Base-by-base conservation (phyloP, 2,113 vertebrate species). In the Ptilorrhoa leucosticta region DNA sequence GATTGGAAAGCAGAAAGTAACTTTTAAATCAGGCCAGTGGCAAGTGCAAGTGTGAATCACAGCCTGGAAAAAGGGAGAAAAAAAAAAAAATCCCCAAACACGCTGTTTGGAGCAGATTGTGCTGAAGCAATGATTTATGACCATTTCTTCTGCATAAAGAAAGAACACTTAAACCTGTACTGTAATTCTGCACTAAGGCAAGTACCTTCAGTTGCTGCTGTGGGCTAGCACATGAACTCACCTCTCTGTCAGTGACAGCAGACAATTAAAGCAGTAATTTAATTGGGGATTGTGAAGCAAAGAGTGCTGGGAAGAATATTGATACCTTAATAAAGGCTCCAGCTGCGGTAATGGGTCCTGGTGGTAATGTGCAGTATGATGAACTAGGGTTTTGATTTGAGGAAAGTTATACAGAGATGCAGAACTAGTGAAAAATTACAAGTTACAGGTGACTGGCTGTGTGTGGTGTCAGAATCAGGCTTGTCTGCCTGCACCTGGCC, bases 261-360 rank as follows among this genome's bases (percentile, higher is more conserved):
- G 89, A 89, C 93, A 96, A 96, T 96, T 97, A 97, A 95, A 96
- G 79, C 79, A 72, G 79, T 96, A 96, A 97, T 96, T 97, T 97
- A 96, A 96, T 90, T 89, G 93, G 79, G 68, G 68, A 91, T 93
- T 95, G 87, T 93, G 90, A 61, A 86, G 89, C 63, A 91, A 87
- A 85, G 89, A 94, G 90, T 90, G 78, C 79, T 85, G 89, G 93
- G 90, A 94, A 90, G 90, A 90, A 96, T 95, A 96, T 78, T 89
- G 97, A 96, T 94, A 96, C 58, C 63, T 95, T 96, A 96, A 96
- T 94, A 94, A 96, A 95, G 70, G 86, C 88, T 94, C 93, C 96
- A 77, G 84, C 94, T 96, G 84, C 61, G 95, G 87, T 95, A 96
- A 95, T 93, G 65, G 54, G 42, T 87, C 81, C 93, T 97, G 66